Base-by-base conservation (phyloP, 2,888 invertebrate genomes). In the Notodonta ziczac region DNA sequence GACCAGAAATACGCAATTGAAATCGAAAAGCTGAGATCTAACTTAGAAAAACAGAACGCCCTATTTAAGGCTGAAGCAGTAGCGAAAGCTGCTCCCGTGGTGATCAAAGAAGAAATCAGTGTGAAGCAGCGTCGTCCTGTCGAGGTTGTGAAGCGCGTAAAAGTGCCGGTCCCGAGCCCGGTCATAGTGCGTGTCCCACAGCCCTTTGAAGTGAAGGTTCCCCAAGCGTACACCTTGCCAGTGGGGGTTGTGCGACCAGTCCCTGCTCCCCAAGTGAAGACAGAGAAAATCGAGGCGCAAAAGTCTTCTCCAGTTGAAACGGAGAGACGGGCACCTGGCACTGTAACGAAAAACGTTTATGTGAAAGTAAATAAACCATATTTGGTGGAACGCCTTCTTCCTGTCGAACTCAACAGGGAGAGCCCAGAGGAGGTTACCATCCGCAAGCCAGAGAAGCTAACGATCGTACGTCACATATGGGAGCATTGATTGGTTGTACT, bases 381-480 rank as follows among this genome's bases (percentile, higher is more conserved):
- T 52, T 65, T 70, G 54, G 72, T 78, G n/a, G 74, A 82, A 42
- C 81, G 80, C 16, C 62, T 68, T 16, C 65, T 74, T 60, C 80
- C 85, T 42, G 68, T 77, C n/a, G 73, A 81, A 56, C 59, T 79
- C 7, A 82, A 76, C 24, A 82, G 79, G 51, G 77, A 81, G 46
- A 61, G 74, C 16, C 80, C 82, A 4, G 70, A 73, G 4, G 73
- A 79, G 51, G 59, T 78, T 55, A 79, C 80, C 6, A 63, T 74
- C 13, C 73, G 73, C 35, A 81, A 76, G 58, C 72, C 78, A 5
- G 80, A 86, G 14, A 85, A 79, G 62, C 61, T 82, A 44, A 79
- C 81, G 16, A 78, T 86, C 55, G 66, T 87, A 32, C 79, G 84
- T 60, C 89, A 85, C 57, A 67, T 84, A 56, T 88, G 88, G 89